These are phyloP conservation scores for Bursaphelenchus okinawaensis DNA, from an alignment of 2,888 invertebrate species.

Conservation along the genomic window DNA sequence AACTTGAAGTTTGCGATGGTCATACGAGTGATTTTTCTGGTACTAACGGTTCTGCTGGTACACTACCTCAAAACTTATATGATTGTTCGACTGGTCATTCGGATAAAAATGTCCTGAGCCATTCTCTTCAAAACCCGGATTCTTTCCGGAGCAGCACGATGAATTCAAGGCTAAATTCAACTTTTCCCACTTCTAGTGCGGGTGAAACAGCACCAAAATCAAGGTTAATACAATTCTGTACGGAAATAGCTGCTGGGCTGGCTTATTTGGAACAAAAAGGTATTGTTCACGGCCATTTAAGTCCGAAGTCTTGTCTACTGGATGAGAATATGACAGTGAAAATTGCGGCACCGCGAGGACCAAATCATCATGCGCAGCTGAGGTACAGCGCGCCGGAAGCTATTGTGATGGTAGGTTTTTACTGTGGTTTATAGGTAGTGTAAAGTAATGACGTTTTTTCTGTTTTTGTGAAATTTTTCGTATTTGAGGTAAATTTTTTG, in stretches of 20 bases:
- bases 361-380: slow-evolving; percentile 46
- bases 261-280: slow-evolving; percentile 36
- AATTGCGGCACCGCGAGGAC: slow-evolving; percentile 40
- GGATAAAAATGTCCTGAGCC: too few species aligned
- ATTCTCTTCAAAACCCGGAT: too few species aligned
- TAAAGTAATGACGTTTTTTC: neutral
- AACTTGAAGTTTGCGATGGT: neutral
- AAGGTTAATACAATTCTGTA: slow-evolving; percentile 9
- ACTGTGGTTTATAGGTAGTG: neutral
- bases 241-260: slow-evolving; percentile 38
- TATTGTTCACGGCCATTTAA: slow-evolving; percentile 47
- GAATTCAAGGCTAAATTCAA: too few species aligned
- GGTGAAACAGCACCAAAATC: too few species aligned
- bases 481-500: neutral
- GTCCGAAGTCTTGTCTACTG: slow-evolving; percentile 39
- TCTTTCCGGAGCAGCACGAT: too few species aligned
- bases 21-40: neutral
- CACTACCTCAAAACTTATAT: slow-evolving; percentile 1
- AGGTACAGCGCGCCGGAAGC: slow-evolving; percentile 50
- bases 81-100: slow-evolving; percentile 7
- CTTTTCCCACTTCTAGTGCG: too few species aligned
- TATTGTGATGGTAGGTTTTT: slow-evolving; percentile 36
- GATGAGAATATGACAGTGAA: slow-evolving; percentile 18
- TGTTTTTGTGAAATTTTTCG: neutral
- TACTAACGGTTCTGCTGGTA: neutral